A percentile compares a stretch with the other conserved stretches of the same genome.
These are phyloP conservation scores for Bufotes viridis DNA, from an alignment of 2,797 vertebrate genomes.

Conservation along the genomic window DNA sequence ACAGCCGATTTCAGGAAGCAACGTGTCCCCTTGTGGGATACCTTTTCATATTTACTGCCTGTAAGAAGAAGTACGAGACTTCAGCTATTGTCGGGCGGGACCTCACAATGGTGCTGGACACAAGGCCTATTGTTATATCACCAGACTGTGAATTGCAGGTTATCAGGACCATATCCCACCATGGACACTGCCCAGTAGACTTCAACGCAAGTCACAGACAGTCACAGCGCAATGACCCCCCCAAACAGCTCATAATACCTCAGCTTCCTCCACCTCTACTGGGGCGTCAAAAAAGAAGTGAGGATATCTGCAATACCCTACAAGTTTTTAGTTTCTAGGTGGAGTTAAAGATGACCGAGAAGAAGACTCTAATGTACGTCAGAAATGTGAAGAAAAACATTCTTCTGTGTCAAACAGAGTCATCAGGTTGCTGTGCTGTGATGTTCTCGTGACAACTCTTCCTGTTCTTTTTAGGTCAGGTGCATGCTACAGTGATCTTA, in stretches of 20 bases:
- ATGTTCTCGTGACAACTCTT: no score
- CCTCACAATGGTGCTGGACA: not conserved
- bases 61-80: not conserved
- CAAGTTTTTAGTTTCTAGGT: no score
- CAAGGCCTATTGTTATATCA: not conserved
- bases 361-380: no score
- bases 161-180: not conserved
- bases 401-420: no score
- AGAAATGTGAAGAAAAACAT: no score
- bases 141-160: not conserved
- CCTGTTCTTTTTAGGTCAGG: no score
- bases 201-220: not conserved
- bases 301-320: no score
- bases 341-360: no score
- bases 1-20: not conserved
- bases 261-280: not conserved
- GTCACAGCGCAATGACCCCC: not conserved
- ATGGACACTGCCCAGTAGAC: not conserved
- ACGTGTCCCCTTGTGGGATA: not conserved
- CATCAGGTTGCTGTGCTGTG: no score
- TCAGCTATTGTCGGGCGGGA: not conserved
- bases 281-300: no score
- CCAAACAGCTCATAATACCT: not conserved
- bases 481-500: no score
- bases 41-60: not conserved